phyloP scores from a whole-genome alignment of 2,797 vertebrate species.

The Pyrocephalus nanus region DNA sequence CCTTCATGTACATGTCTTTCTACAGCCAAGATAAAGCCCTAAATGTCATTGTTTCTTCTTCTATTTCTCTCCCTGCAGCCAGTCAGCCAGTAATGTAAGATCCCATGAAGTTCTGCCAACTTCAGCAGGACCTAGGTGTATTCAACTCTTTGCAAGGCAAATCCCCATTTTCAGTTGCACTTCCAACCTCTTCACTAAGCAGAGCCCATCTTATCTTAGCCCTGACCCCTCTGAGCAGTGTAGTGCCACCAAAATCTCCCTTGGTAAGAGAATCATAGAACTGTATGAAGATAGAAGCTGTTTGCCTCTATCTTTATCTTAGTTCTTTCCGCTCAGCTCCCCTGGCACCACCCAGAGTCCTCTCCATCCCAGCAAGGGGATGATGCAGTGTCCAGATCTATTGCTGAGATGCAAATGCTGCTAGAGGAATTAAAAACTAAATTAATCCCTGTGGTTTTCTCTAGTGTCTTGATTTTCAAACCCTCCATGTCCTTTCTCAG shows the following conservation, averaged over 20 bases:
- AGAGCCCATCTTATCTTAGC: not conserved
- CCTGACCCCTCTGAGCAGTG: not conserved
- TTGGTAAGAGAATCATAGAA: not conserved
- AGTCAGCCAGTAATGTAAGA: not conserved
- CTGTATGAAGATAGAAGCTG: not conserved
- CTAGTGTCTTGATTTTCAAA: not conserved
- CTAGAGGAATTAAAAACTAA: not conserved
- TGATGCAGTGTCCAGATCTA: not conserved
- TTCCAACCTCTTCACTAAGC: not conserved
- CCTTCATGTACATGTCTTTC: not conserved
- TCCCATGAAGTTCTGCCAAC: not conserved
- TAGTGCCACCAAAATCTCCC: not conserved
- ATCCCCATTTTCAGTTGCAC: not conserved
- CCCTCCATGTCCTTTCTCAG: not conserved
- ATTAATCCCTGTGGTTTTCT: not conserved
- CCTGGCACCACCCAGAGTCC: not conserved
- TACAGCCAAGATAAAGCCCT: not conserved
- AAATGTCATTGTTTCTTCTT: not conserved
- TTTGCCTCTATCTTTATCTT: not conserved
- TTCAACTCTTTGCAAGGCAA: not conserved
- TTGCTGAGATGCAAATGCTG: not conserved
- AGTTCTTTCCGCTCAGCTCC: not conserved
- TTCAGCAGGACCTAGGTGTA: not conserved
- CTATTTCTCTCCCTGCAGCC: not conserved
- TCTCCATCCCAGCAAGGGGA: not conserved